Evolutionary conservation across 1,140 invertebrate genomes (phyloP).

Genomic region (Temnothorax curvispinosus): DNA sequence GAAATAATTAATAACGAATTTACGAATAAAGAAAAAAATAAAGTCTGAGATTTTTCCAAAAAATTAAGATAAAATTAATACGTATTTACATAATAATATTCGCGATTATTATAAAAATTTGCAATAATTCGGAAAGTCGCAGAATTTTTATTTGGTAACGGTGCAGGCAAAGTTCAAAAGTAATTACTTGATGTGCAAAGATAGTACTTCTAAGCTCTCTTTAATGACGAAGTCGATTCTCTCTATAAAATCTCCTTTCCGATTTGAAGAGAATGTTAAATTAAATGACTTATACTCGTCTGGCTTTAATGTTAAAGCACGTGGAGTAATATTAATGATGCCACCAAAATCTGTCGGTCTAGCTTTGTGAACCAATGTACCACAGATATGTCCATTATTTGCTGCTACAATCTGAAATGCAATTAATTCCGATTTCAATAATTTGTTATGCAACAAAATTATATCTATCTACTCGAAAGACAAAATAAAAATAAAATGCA

Average conservation of each 20-base stretch:
- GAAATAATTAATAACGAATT: not conserved
- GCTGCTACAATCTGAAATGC: constrained; percentile 72
- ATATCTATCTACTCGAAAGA: not conserved
- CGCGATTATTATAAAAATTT: constrained; percentile 1
- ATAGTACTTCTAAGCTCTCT: constrained; percentile 78
- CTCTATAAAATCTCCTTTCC: constrained; percentile 78
- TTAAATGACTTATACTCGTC: constrained; percentile 75
- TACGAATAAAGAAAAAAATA: not conserved
- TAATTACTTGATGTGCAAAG: constrained; percentile 77
- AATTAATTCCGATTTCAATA: not conserved
- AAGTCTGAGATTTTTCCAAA: not conserved
- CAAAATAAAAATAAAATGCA: not conserved
- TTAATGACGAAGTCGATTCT: constrained; percentile 78
- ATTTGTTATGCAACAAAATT: not conserved
- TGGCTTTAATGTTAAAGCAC: constrained; percentile 62
- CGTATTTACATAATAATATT: not conserved
- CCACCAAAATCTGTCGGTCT: constrained; percentile 74
- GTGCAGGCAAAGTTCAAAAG: not conserved
- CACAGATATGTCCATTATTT: constrained; percentile 78
- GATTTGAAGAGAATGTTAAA: constrained; percentile 76
- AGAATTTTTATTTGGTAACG: not conserved
- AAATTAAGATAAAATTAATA: not conserved
- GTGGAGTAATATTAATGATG: constrained; percentile 70
- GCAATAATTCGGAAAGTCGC: not conserved
- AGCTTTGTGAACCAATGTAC: constrained; percentile 69